Conservation (phyloP, 2,113 vertebrate genomes). For the Toxotes jaculatrix region DNA sequence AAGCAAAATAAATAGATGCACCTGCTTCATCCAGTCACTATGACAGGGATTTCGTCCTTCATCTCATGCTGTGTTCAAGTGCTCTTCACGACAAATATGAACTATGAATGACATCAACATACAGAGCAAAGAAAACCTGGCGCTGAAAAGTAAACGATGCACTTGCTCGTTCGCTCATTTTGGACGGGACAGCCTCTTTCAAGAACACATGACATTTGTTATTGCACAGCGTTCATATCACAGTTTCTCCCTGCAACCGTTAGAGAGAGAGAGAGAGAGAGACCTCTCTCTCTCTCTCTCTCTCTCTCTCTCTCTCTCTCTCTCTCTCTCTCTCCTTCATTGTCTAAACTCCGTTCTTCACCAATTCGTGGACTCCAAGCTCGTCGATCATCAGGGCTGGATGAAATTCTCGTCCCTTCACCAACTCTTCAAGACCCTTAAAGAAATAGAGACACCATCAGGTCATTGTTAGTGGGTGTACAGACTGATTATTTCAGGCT, state of each 20-base stretch:
- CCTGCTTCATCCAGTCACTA: slow-evolving; percentile 56
- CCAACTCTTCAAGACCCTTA: slow-evolving; percentile 90
- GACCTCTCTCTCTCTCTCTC: slow-evolving; percentile 1
- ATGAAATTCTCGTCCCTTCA: slow-evolving; percentile 88
- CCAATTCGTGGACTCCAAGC: slow-evolving; percentile 88
- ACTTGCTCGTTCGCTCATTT: slow-evolving; percentile 35
- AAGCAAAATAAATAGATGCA: slow-evolving; percentile 85
- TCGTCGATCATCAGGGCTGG: slow-evolving; percentile 89
- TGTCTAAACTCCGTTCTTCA: slow-evolving; percentile 90
- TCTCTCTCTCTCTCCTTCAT: not conserved
- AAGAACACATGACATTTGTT: slow-evolving; percentile 43
- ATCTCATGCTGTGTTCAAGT: slow-evolving; percentile 64
- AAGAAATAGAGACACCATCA: not conserved
- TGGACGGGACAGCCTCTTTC: slow-evolving; percentile 6
- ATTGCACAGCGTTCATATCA: slow-evolving; percentile 81
- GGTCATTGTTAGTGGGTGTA: not conserved
- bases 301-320: not conserved
- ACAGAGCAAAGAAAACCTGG: slow-evolving; percentile 29
- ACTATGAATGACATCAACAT: slow-evolving; percentile 11
- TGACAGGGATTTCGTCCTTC: slow-evolving; percentile 64
- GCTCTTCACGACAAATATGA: slow-evolving; percentile 46
- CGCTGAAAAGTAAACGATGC: slow-evolving; percentile 37
- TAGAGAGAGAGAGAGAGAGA: slow-evolving; percentile 38
- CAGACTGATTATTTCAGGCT: not conserved
- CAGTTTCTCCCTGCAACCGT: slow-evolving; percentile 64